These are phyloP conservation scores for Mesocentrotus franciscanus DNA, from an alignment of 53 echinoderm and acorn worm species.

Conservation along the genomic window DNA sequence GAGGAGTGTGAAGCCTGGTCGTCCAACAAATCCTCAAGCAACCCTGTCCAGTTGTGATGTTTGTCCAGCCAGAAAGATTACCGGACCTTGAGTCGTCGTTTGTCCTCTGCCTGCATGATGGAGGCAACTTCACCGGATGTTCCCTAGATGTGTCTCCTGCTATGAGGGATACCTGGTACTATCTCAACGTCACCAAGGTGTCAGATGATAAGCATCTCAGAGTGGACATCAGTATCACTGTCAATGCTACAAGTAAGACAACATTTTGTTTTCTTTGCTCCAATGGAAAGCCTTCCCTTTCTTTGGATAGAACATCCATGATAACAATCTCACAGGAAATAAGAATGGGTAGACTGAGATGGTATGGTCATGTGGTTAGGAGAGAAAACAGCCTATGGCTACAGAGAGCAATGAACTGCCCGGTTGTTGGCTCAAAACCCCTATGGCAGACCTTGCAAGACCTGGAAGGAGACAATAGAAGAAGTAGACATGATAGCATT, in stretches of 20 bases:
- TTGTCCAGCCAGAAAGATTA: constrained; percentile 51
- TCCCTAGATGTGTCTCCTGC: constrained; percentile 19
- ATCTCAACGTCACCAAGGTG: constrained; percentile 72
- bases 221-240: constrained; percentile 64
- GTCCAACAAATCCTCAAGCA: constrained; percentile 31
- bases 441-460: no score
- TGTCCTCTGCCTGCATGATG: not conserved
- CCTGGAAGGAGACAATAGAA: no score
- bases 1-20: constrained; percentile 37
- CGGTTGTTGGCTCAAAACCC: no score
- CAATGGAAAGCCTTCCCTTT: not conserved
- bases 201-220: not conserved
- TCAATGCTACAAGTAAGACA: constrained; percentile 52
- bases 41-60: constrained; percentile 73
- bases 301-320: not conserved
- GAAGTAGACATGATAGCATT: no score
- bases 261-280: not conserved
- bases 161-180: constrained; percentile 78
- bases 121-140: not conserved
- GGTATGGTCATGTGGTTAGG: no score
- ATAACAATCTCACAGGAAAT: no score
- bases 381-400: no score
- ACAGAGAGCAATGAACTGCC: no score
- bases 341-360: no score
- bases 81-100: constrained; percentile 30